These are phyloP conservation scores for Tenodera sinensis DNA, from an alignment of 2,888 invertebrate genomes.

Conservation along the genomic window DNA sequence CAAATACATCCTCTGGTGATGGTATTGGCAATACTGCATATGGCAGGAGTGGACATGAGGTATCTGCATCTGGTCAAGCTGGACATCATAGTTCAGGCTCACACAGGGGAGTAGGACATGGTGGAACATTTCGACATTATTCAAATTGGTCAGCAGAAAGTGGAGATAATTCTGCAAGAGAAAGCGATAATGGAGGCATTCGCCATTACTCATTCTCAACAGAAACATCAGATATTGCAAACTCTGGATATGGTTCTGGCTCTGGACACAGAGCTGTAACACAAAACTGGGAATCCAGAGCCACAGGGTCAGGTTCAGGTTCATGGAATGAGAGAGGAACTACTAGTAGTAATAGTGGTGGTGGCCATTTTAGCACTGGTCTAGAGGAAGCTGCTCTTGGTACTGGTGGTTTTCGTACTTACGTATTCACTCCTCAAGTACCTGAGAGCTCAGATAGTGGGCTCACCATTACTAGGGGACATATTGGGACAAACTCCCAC, in stretches of 20 bases:
- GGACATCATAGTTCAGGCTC: neutral
- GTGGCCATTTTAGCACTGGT: neutral
- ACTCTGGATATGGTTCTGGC: neutral
- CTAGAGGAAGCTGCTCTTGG: constrained; percentile 3
- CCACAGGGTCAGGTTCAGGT: neutral
- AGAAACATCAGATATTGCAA: constrained; percentile 4
- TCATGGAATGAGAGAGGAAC: neutral
- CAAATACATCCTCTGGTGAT: neutral
- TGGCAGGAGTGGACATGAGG: neutral
- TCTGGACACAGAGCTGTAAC: neutral
- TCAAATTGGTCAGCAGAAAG: neutral
- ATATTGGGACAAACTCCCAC: neutral
- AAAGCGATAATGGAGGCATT: neutral
- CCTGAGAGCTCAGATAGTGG: neutral
- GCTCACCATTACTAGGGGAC: neutral
- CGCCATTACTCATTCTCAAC: neutral
- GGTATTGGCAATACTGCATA: neutral
- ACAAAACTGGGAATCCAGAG: neutral
- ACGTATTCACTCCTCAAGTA: neutral
- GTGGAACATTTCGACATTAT: neutral
- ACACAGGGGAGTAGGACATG: neutral
- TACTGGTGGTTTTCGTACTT: neutral
- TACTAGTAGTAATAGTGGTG: neutral
- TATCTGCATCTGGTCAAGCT: neutral
- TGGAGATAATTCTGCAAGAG: neutral